Evolutionary conservation across 2,888 invertebrate species (phyloP).

Genomic region (Dione juno): DNA sequence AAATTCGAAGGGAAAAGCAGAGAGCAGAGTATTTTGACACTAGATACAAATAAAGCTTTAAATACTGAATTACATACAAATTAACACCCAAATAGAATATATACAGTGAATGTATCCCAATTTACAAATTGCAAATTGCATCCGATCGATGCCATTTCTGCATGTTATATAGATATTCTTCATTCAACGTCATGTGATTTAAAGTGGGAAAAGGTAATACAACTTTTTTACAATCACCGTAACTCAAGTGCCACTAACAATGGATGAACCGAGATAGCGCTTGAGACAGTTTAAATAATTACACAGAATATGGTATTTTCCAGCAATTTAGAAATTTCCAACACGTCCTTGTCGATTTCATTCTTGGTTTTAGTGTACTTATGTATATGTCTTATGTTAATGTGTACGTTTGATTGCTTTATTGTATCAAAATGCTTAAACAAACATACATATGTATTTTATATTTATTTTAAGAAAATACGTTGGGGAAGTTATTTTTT

Average conservation of each 20-base stretch:
- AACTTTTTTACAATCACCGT: slow-evolving; percentile 33
- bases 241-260: slow-evolving; percentile 35
- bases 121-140: not conserved
- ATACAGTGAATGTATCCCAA: not conserved
- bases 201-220: slow-evolving; percentile 32
- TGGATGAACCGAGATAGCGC: slow-evolving; percentile 34
- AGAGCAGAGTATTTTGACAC: not conserved
- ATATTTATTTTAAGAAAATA: too few relatives aligned
- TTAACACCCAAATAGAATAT: not conserved
- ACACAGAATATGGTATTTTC: slow-evolving; percentile 8
- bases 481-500: too few relatives aligned
- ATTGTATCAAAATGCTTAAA: too few relatives aligned
- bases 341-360: not conserved
- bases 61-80: not conserved
- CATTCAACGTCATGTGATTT: slow-evolving; percentile 22
- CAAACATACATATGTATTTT: too few relatives aligned
- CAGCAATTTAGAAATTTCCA: slow-evolving; percentile 9
- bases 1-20: not conserved
- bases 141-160: slow-evolving; percentile 9
- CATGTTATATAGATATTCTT: slow-evolving; percentile 3
- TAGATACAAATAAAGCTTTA: too few relatives aligned
- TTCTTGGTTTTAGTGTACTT: not conserved
- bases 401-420: too few relatives aligned
- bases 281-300: slow-evolving; percentile 24
- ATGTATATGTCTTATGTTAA: not conserved